These are phyloP conservation scores for Polydrusus cervinus DNA, from an alignment of 2,888 invertebrate species.

Conservation along the genomic window DNA sequence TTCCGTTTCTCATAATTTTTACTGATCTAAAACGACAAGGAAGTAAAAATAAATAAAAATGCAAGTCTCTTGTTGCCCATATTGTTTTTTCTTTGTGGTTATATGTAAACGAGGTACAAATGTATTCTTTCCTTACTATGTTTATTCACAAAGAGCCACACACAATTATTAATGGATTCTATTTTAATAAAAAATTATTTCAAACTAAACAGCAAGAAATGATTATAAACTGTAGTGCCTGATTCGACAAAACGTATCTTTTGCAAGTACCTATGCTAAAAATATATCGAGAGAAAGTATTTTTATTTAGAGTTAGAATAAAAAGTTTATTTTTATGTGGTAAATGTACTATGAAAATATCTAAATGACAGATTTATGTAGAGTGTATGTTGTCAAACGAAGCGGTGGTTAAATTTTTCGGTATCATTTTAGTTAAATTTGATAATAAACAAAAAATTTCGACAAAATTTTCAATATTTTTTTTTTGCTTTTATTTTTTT, in stretches of 20 bases:
- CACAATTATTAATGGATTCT: background rate
- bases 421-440: background rate
- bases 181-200: background rate
- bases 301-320: slow-evolving; percentile 43
- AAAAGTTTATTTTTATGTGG: slow-evolving; percentile 49
- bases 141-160: too few relatives aligned
- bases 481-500: too few relatives aligned
- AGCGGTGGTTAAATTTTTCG: background rate
- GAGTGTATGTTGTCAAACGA: slow-evolving; percentile 7
- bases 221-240: slow-evolving; percentile 64
- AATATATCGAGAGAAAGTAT: slow-evolving; percentile 46
- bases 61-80: too few relatives aligned
- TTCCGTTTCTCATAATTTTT: too few relatives aligned
- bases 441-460: too few relatives aligned
- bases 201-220: slow-evolving; percentile 4
- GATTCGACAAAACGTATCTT: slow-evolving; percentile 65
- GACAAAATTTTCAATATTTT: too few relatives aligned
- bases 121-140: too few relatives aligned
- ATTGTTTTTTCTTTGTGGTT: too few relatives aligned
- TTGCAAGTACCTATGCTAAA: slow-evolving; percentile 60
- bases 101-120: too few relatives aligned
- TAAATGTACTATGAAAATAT: slow-evolving; percentile 29
- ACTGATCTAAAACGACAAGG: too few relatives aligned
- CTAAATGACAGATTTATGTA: slow-evolving; percentile 24
- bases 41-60: too few relatives aligned